These are phyloP conservation scores for Pelmatolapia mariae DNA, from an alignment of 2,113 vertebrate genomes.

Conservation along the genomic window DNA sequence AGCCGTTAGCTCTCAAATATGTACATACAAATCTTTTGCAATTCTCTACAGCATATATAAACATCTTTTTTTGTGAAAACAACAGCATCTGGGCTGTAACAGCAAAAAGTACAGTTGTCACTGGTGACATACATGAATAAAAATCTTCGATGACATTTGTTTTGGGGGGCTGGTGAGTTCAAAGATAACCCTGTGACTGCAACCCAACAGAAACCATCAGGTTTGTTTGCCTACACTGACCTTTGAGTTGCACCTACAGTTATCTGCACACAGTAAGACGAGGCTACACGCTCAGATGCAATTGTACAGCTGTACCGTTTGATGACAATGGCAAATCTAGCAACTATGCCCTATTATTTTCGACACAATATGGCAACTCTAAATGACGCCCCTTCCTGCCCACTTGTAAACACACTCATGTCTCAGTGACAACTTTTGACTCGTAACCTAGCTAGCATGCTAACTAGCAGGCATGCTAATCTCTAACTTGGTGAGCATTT, in stretches of 20 bases:
- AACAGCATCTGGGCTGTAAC: background rate
- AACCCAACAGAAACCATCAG: background rate
- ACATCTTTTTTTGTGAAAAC: background rate
- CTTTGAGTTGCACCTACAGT: background rate
- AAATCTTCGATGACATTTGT: background rate
- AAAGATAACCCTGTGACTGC: background rate
- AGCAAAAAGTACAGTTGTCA: background rate
- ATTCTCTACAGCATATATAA: background rate
- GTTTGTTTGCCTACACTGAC: constrained; percentile 13
- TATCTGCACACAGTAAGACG: background rate
- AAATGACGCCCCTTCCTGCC: background rate
- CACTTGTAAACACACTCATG: constrained; percentile 20
- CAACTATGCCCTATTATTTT: background rate
- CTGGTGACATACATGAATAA: background rate
- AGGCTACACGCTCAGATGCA: background rate
- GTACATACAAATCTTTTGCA: background rate
- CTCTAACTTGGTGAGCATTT: background rate
- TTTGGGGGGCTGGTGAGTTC: background rate
- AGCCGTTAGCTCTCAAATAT: too few species aligned
- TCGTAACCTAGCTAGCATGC: constrained; percentile 26
- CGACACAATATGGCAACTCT: background rate
- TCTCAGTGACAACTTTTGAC: constrained; percentile 37
- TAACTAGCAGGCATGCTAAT: constrained; percentile 44
- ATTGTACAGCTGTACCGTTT: background rate
- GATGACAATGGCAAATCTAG: background rate